Percentiles rank a stretch among this genome's conserved stretches.
Evolutionary conservation across 2,113 vertebrate species (phyloP).

Genomic region (Limnothrissa miodon): DNA sequence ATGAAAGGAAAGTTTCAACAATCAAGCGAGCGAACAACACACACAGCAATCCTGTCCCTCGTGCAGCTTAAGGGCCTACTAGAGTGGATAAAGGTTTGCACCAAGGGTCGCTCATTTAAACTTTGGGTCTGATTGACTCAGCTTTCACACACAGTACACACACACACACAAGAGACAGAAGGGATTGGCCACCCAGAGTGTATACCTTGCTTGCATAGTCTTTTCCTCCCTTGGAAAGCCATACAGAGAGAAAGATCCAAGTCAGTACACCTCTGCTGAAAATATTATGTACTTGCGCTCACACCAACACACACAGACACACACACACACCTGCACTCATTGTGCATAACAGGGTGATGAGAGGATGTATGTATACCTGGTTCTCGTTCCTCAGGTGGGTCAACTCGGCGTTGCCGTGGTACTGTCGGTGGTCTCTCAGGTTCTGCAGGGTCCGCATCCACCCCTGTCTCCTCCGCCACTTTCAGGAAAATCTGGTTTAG

Average conservation of each 20-base stretch:
- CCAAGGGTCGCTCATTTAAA: neutral
- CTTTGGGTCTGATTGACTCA: neutral
- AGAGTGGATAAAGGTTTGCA: neutral
- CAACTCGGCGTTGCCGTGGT: slow-evolving; percentile 45
- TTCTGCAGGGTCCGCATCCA: slow-evolving; percentile 55
- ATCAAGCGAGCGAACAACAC: neutral
- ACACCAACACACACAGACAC: neutral
- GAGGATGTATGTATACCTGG: slow-evolving; percentile 51
- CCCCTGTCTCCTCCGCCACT: slow-evolving; percentile 68
- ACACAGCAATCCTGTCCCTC: neutral
- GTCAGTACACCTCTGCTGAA: neutral
- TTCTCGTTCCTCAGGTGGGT: slow-evolving; percentile 35
- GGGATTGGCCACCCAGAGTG: neutral
- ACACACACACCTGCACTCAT: neutral
- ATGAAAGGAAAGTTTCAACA: neutral
- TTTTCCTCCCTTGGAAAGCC: slow-evolving; percentile 66
- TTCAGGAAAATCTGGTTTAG: slow-evolving; percentile 84
- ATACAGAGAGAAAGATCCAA: slow-evolving; percentile 51
- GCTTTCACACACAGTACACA: neutral
- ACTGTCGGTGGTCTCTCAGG: neutral
- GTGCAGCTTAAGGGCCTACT: neutral
- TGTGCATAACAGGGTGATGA: neutral
- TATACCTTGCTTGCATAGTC: slow-evolving; percentile 62
- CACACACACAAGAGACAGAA: neutral
- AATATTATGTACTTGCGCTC: neutral